Conservation (phyloP, 1,140 invertebrate genomes). For the Dufourea novaeangliae region DNA sequence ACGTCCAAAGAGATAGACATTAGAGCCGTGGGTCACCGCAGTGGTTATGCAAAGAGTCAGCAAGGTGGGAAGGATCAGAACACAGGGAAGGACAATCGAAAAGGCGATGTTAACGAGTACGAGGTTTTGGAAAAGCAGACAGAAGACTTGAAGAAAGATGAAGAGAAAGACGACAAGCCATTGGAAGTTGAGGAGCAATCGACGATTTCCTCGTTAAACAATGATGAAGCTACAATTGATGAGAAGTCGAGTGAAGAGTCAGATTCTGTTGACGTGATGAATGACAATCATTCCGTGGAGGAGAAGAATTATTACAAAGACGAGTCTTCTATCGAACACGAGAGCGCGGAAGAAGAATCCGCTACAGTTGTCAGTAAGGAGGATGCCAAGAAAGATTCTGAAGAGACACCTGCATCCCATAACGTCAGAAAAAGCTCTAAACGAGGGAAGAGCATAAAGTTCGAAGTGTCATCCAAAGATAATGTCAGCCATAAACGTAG, state of each 20-base stretch:
- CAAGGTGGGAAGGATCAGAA: slow-evolving; percentile 20
- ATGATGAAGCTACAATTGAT: background rate
- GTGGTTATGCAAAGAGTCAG: slow-evolving; percentile 8
- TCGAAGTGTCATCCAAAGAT: slow-evolving; percentile 30
- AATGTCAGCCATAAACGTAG: background rate
- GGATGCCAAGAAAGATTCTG: slow-evolving; percentile 7
- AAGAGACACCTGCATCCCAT: slow-evolving; percentile 1
- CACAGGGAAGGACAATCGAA: background rate
- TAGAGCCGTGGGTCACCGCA: slow-evolving; percentile 34
- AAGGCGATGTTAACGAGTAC: slow-evolving; percentile 9
- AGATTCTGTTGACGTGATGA: background rate
- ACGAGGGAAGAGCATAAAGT: slow-evolving; percentile 27
- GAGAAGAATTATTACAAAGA: background rate
- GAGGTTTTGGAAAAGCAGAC: background rate
- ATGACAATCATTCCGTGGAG: slow-evolving; percentile 26
- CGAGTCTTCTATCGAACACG: slow-evolving; percentile 2
- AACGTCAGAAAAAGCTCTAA: slow-evolving; percentile 8
- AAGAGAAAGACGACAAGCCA: background rate
- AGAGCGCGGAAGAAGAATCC: slow-evolving; percentile 9
- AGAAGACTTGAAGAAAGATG: background rate
- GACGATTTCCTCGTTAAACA: background rate
- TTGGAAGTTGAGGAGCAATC: background rate
- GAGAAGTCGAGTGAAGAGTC: background rate
- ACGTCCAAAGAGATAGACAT: slow-evolving; percentile 61
- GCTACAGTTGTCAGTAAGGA: background rate